Evolutionary conservation across 2,113 vertebrate species (phyloP).

Genomic region (Bubo bubo): DNA sequence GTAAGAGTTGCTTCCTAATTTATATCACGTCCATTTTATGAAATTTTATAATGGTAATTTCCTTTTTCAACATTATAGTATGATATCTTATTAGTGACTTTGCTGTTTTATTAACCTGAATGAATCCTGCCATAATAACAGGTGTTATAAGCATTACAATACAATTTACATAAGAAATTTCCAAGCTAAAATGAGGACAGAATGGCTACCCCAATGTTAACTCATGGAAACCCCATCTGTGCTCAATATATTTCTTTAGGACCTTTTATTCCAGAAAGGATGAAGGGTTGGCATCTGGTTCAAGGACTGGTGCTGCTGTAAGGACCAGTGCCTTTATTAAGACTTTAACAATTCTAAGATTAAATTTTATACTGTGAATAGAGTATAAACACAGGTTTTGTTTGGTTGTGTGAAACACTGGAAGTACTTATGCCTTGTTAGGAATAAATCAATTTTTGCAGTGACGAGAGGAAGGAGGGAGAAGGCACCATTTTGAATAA

Average conservation of each 20-base stretch:
- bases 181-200: neutral
- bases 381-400: neutral
- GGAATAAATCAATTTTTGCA: neutral
- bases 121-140: conserved; percentile 22
- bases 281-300: neutral
- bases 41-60: conserved; percentile 11
- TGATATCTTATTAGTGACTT: neutral
- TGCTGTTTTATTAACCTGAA: neutral
- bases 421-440: neutral
- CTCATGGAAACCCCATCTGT: neutral
- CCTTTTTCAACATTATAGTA: neutral
- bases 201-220: neutral
- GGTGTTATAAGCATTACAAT: neutral
- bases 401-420: neutral
- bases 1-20: neutral
- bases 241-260: neutral
- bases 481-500: neutral
- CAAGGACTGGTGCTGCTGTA: neutral
- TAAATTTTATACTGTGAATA: neutral
- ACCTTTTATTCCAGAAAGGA: neutral
- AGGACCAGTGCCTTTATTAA: neutral
- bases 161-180: neutral
- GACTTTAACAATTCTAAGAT: neutral
- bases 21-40: neutral
- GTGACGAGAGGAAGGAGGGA: neutral